phyloP scores from a whole-genome alignment of 2,888 invertebrate genomes.

The Molanna angustata region DNA sequence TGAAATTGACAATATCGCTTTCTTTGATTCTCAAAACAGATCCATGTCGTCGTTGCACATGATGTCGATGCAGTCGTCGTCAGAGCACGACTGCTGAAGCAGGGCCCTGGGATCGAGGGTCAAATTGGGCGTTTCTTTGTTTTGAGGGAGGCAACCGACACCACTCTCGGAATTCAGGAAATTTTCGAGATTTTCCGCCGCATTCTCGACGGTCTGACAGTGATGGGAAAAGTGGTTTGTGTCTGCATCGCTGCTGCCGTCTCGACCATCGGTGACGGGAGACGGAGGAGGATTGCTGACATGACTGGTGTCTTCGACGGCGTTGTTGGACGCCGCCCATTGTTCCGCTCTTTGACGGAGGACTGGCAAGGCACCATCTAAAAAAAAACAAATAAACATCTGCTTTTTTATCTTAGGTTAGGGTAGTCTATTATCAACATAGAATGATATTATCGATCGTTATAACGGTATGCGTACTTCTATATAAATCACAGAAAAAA shows the following conservation, averaged over 20 bases:
- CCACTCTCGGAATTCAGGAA: conserved; percentile 9
- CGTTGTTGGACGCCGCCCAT: conserved; percentile 49
- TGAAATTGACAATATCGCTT: conserved; percentile 1
- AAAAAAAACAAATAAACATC: conserved; percentile 24
- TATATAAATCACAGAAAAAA: too few relatives aligned
- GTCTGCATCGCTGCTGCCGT: conserved; percentile 65
- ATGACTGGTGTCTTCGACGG: conserved; percentile 48
- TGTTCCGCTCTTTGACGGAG: conserved; percentile 62
- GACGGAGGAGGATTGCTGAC: conserved; percentile 78
- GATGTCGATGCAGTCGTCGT: conserved; percentile 70
- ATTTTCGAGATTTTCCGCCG: conserved; percentile 11
- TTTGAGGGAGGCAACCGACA: not conserved
- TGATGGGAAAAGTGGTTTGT: conserved; percentile 39
- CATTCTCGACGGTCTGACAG: conserved; percentile 28
- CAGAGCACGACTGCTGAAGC: conserved; percentile 52
- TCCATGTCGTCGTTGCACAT: conserved; percentile 72
- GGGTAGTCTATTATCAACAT: too few relatives aligned
- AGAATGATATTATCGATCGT: too few relatives aligned
- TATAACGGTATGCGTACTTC: too few relatives aligned
- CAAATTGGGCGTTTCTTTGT: conserved; percentile 22
- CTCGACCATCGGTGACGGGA: conserved; percentile 71
- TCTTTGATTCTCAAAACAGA: conserved; percentile 51
- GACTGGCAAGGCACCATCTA: conserved; percentile 62
- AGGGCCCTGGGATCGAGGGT: conserved; percentile 39
- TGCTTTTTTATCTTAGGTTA: too few relatives aligned